Percentiles rank a stretch among this genome's conserved stretches.
Evolutionary conservation across 2,888 invertebrate genomes (phyloP).

Genomic region (Carterocephalus palaemon): DNA sequence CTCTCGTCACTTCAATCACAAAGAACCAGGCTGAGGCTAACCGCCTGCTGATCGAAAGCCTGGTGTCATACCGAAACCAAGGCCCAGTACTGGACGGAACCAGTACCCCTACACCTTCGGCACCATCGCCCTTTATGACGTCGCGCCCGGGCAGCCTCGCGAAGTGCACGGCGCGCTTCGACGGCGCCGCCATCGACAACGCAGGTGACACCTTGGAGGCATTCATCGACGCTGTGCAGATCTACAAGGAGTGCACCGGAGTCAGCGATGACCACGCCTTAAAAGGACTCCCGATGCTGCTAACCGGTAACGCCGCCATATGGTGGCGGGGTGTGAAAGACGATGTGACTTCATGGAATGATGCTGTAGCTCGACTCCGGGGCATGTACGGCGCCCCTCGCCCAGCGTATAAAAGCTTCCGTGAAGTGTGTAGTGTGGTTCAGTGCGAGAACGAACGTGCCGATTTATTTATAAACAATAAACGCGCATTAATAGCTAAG

Average conservation of each 20-base stretch:
- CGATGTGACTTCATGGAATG: conserved; percentile 14
- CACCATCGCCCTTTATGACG: no score
- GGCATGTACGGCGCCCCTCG: conserved; percentile 19
- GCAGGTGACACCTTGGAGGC: no score
- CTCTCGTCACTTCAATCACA: no score
- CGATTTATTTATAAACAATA: not conserved
- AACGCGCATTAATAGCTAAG: not conserved
- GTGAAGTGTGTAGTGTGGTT: no score
- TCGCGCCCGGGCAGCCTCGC: no score
- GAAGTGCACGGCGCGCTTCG: no score
- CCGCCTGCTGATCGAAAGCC: no score
- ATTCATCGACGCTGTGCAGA: conserved; percentile 25
- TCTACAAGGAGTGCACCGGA: conserved; percentile 27
- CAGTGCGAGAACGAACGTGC: conserved; percentile 10
- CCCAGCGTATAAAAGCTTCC: conserved; percentile 26
- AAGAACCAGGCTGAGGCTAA: no score
- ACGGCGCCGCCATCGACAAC: no score
- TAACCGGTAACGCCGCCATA: conserved; percentile 24
- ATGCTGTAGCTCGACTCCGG: conserved; percentile 20
- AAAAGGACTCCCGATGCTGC: conserved; percentile 27
- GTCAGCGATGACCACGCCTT: conserved; percentile 28
- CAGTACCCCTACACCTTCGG: no score
- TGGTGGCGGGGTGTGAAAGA: conserved; percentile 24
- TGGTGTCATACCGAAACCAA: no score
- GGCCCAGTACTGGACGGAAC: no score